phyloP scores from a whole-genome alignment of 1,140 invertebrate species.

The Drosophila ercepeae region DNA sequence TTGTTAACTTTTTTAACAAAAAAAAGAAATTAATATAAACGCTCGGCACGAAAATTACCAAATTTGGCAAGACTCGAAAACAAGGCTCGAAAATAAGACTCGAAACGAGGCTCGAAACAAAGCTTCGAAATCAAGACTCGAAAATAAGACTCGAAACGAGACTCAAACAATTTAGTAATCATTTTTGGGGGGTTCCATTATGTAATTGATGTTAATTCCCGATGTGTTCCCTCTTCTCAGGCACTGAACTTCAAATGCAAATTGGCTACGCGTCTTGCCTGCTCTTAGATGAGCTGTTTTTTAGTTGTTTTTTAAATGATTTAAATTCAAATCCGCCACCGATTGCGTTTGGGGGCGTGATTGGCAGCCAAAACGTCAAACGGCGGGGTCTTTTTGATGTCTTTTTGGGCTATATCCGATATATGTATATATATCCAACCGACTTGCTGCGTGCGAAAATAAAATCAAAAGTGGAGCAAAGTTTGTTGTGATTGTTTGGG shows the following conservation, averaged over 20 bases:
- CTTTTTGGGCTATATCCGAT: conserved; percentile 17
- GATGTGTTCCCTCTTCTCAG: background rate
- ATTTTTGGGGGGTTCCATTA: conserved; percentile 42
- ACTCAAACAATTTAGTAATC: conserved; percentile 35
- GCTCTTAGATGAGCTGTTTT: too few relatives aligned
- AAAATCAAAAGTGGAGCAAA: conserved; percentile 67
- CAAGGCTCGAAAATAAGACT: too few relatives aligned
- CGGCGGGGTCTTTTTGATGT: conserved; percentile 62
- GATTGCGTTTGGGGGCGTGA: conserved; percentile 51
- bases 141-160: too few relatives aligned
- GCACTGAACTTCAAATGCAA: conserved; percentile 47
- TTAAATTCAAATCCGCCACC: conserved; percentile 44
- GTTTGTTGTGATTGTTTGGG: conserved; percentile 62
- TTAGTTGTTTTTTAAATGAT: conserved; percentile 14
- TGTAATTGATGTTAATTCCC: conserved; percentile 59
- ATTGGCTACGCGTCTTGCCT: conserved; percentile 27
- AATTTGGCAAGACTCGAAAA: conserved; percentile 13
- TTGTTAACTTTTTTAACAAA: too few relatives aligned
- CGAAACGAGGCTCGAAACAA: too few relatives aligned
- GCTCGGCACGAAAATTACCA: conserved; percentile 21
- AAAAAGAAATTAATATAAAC: conserved; percentile 41
- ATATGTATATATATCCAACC: too few relatives aligned
- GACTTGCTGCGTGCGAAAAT: conserved; percentile 61
- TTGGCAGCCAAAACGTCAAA: conserved; percentile 47
- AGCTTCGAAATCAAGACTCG: too few relatives aligned